Evolutionary conservation across 2,797 vertebrate species (phyloP).

Genomic region (Rousettus madagascariensis): DNA sequence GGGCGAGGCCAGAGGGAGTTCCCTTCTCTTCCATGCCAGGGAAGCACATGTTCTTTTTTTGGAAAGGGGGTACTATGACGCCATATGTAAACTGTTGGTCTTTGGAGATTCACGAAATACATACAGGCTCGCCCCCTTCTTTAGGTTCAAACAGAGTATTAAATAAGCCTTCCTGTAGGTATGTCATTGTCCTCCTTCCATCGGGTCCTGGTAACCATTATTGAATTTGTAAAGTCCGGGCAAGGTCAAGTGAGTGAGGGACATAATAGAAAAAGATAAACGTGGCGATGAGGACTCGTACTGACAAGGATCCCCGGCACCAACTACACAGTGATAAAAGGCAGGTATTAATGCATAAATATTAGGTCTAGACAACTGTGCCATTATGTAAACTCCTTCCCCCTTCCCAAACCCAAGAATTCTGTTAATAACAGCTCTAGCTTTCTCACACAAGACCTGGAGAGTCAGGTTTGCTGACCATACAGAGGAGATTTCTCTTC

Average conservation of each 20-base stretch:
- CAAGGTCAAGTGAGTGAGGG: background rate
- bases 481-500: background rate
- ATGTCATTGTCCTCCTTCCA: background rate
- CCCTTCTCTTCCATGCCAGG: background rate
- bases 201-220: background rate
- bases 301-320: background rate
- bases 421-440: background rate
- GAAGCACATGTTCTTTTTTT: background rate
- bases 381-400: background rate
- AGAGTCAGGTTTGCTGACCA: background rate
- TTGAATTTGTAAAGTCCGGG: background rate
- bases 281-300: background rate
- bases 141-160: background rate
- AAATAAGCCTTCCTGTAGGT: background rate
- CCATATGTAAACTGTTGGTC: background rate
- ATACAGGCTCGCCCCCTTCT: background rate
- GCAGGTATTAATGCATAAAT: background rate
- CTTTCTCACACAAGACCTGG: background rate
- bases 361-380: background rate
- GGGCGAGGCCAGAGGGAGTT: background rate
- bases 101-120: background rate
- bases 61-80: background rate
- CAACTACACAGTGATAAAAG: background rate
- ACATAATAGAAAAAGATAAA: background rate
- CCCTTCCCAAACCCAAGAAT: background rate